Conservation (phyloP, 2,888 invertebrate species). For the Myathropa florea region DNA sequence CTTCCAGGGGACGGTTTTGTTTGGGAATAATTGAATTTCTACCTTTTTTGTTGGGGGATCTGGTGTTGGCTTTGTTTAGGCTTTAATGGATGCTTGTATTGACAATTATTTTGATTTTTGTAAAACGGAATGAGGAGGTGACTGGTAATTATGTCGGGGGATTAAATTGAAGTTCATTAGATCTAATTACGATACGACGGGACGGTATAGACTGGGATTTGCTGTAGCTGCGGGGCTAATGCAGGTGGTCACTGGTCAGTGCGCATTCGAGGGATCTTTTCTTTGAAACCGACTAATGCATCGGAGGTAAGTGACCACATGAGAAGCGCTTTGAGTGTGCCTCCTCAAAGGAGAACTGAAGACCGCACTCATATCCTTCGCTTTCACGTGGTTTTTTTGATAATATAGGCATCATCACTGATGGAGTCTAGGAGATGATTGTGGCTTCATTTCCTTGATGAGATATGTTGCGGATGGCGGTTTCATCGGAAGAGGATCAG, state of each 20-base stretch:
- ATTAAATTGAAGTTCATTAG: slow-evolving; percentile 36
- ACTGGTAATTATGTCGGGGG: neutral
- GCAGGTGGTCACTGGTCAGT: neutral
- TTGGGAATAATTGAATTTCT: slow-evolving; percentile 32
- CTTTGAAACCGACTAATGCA: neutral
- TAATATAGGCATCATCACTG: neutral
- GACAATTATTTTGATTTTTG: neutral
- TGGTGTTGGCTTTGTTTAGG: neutral
- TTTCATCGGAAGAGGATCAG: too few species aligned
- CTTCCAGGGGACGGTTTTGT: slow-evolving; percentile 21
- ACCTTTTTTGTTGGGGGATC: neutral
- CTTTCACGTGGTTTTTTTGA: neutral
- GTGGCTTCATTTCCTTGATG: neutral
- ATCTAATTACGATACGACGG: neutral
- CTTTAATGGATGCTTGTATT: slow-evolving; percentile 7
- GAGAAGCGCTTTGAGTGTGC: neutral
- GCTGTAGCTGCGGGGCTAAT: neutral
- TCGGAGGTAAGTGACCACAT: neutral
- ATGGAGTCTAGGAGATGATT: neutral
- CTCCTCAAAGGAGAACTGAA: neutral
- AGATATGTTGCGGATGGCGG: neutral
- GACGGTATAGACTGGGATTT: neutral
- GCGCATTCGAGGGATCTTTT: neutral
- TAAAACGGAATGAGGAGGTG: neutral
- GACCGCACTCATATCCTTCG: neutral